A percentile compares a stretch with the other conserved stretches of the same genome.
Conservation (phyloP, 1,140 invertebrate genomes). For the Caenorhabditis inopinata region DNA sequence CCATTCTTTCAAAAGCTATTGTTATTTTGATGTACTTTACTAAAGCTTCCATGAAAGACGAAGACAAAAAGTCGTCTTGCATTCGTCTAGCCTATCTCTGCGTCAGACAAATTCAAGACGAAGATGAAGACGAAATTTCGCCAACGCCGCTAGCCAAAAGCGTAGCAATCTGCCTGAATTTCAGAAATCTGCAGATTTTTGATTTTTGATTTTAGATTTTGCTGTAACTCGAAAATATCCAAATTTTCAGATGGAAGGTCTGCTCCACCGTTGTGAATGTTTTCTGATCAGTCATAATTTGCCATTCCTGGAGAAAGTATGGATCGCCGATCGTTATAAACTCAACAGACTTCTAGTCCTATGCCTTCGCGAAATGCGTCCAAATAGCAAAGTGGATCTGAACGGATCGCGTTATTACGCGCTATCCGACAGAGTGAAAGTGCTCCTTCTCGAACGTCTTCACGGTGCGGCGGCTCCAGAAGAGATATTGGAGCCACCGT, state of each 20-base stretch:
- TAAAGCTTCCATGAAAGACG: too few species aligned
- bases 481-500: conserved; percentile 61
- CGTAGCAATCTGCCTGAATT: too few species aligned
- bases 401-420: conserved; percentile 62
- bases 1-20: too few species aligned
- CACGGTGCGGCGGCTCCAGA: conserved; percentile 62
- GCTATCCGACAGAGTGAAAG: conserved; percentile 62
- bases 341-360: conserved; percentile 62
- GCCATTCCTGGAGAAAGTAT: conserved; percentile 65
- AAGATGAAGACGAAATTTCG: too few species aligned
- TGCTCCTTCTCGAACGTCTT: conserved; percentile 62
- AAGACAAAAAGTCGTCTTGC: too few species aligned
- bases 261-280: conserved; percentile 65
- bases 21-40: too few species aligned
- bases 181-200: too few species aligned
- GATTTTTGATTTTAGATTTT: background rate
- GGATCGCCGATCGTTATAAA: conserved; percentile 65
- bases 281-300: conserved; percentile 63
- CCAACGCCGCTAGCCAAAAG: too few species aligned
- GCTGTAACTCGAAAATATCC: too few species aligned
- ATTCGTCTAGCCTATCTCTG: too few species aligned
- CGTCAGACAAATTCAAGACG: too few species aligned
- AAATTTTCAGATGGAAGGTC: conserved; percentile 62
- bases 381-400: conserved; percentile 60
- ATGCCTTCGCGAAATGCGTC: conserved; percentile 61